These are phyloP conservation scores for Tetraodon nigroviridis DNA, from an alignment of 2,113 vertebrate genomes.

Conservation along the genomic window DNA sequence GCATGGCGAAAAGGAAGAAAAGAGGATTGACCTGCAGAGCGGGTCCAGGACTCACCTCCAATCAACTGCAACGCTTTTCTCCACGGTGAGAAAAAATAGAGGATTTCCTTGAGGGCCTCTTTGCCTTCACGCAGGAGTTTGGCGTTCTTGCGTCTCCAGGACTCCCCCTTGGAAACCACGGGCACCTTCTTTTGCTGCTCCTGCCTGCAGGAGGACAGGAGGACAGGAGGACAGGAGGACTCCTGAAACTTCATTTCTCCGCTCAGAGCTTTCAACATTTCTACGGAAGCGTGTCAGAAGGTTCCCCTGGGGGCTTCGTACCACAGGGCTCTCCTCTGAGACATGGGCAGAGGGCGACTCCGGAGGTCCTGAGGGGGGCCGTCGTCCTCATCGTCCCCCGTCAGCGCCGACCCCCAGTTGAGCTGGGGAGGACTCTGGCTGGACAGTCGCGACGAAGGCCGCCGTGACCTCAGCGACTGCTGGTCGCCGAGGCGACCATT, in stretches of 20 bases:
- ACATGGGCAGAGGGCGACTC: slow-evolving; percentile 57
- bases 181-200: slow-evolving; percentile 65
- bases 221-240: background rate
- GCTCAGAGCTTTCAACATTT: too few species aligned
- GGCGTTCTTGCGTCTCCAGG: slow-evolving; percentile 58
- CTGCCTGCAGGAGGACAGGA: slow-evolving; percentile 54
- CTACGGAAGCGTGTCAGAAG: too few species aligned
- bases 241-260: too few species aligned
- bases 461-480: slow-evolving; percentile 45
- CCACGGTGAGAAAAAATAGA: slow-evolving; percentile 67
- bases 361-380: slow-evolving; percentile 36
- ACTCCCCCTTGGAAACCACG: slow-evolving; percentile 51
- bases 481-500: slow-evolving; percentile 21
- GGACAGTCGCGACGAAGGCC: slow-evolving; percentile 21
- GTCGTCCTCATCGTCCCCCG: slow-evolving; percentile 20
- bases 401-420: slow-evolving; percentile 33
- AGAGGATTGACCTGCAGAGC: background rate
- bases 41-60: slow-evolving; percentile 60
- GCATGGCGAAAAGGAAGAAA: slow-evolving; percentile 1
- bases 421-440: slow-evolving; percentile 45
- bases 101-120: slow-evolving; percentile 9
- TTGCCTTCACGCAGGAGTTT: slow-evolving; percentile 48
- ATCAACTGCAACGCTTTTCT: slow-evolving; percentile 70
- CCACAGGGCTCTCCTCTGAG: slow-evolving; percentile 66
- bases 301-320: slow-evolving; percentile 24